Conservation (phyloP, 2,888 invertebrate species). For the Trissoscelio sp. region DNA sequence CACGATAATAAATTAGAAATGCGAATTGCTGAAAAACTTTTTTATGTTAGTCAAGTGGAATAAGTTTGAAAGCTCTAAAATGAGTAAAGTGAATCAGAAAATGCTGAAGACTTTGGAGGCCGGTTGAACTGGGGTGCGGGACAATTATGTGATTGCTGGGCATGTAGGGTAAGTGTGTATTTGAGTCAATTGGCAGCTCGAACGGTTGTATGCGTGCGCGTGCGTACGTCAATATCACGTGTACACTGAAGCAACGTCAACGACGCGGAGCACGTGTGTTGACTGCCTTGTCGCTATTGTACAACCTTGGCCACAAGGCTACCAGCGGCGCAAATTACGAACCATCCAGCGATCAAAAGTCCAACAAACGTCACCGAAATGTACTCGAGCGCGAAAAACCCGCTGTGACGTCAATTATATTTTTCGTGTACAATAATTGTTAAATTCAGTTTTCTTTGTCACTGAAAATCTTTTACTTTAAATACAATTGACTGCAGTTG, state of each 20-base stretch:
- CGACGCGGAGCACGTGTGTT: constrained; percentile 72
- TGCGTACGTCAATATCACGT: constrained; percentile 59
- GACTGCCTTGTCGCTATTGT: constrained; percentile 68
- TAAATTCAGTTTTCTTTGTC: background rate
- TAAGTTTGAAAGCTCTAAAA: constrained; percentile 26
- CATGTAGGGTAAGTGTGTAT: constrained; percentile 82
- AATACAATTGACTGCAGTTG: too few species aligned
- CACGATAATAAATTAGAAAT: background rate
- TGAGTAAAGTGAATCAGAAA: constrained; percentile 49
- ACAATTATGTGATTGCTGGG: constrained; percentile 81
- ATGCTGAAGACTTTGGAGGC: constrained; percentile 50
- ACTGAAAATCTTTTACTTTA: background rate
- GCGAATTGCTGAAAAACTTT: background rate
- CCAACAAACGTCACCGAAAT: constrained; percentile 23
- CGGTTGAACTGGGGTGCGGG: constrained; percentile 59
- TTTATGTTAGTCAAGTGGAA: constrained; percentile 3
- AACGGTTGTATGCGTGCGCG: constrained; percentile 68
- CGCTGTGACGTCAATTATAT: background rate
- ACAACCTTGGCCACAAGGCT: constrained; percentile 78
- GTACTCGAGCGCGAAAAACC: background rate
- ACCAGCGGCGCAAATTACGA: constrained; percentile 40
- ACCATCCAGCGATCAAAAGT: constrained; percentile 9
- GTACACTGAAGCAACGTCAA: constrained; percentile 50
- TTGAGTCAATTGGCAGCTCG: constrained; percentile 81
- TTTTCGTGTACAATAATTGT: background rate